Base-by-base conservation (phyloP, 1,140 invertebrate species). In the Pogonognathellus flavescens region DNA sequence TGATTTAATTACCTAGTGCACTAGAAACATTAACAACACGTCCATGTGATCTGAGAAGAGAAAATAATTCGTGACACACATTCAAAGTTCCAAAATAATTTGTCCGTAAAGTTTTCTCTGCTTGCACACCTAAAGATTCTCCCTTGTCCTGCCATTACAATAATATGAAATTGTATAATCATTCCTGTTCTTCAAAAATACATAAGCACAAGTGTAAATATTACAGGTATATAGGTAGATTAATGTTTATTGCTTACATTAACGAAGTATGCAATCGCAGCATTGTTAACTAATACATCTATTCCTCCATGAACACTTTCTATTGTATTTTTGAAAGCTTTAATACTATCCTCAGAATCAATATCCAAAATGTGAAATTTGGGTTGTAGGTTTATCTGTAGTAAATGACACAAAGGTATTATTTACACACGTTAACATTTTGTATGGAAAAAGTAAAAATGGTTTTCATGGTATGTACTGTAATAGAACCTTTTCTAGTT, bases 231-330 rank as follows among this genome's bases (percentile, higher is more conserved):
- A n/a, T 55, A 16, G 11, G 53, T 55, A 14, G 2, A 1, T 55
- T 55, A 5, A 55, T 55, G 10, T 55, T 55, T 8, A 53, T 60
- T 9, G 18, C 59, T n/a, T 50, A 41, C 31, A 4, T 70, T 50
- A 14, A 76, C 31, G 16, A 76, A 76, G 84, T 93, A 96, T 2
- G 94, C 94, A 82, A 96, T 96, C 0, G 93, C 95, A 62, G 95
- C 96, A 92, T 97, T 97, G 89, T 97, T 97, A 0, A 97, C 92
- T 13, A 97, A 90, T 50, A 97, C 88, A 92, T 97, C 95, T 1
- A 97, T 90, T 1, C 95, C 94, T 14, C 93, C 93, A 90, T 97
- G 93, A 18, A 92, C 93, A 49, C 92, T 89, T 89, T 93, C 91
- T 0, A 97, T 88, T 88, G 92, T 93, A 85, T 93, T 91, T 0